Evolutionary conservation across 37 sponge, comb jelly and placozoan genomes (phyloP), one percentile per base, ranked within the genome.

Genomic region (Petrosia ficiformis): DNA sequence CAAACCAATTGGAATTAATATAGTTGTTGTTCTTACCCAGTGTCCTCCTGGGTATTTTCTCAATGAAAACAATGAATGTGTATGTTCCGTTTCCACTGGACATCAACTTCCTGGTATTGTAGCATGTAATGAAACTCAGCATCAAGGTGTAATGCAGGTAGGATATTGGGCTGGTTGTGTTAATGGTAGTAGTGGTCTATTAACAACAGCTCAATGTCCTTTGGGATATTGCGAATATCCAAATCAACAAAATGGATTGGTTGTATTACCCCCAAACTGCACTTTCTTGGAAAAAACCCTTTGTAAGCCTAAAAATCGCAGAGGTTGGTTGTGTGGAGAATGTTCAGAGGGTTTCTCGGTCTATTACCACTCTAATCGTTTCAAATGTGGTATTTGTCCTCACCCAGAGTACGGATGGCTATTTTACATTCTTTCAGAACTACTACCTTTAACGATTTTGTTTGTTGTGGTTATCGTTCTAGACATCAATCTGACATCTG

Each of bases 111-210:
- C 3, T 24, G 80, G 80, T 2, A 72, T 81, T 21, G 39, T 44
- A 11, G 34, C 29, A 11, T 81, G 84, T 19, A 33, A 76, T 38
- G 48, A 39, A 3, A 39, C 33, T n/a, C 41, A 3, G 10, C 57
- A 31, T 42, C 24, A 56, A 59, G 84, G 59, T 1, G 10, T 63
- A 37, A 24, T 83, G 36, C 36, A 35, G 32, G 38, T 40, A 35
- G 84, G 84, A 63, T 83, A 71, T 68, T 83, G 84, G 84, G 84
- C 76, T 40, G 84, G 84, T 1, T 83, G 69, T 65, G 30, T 65
- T 2, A 37, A 29, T 11, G 25, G 24, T 48, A 57, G 57, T 2
- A 42, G 24, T 42, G 28, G 2, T 26, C 3, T 3, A 8, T 24
- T 79, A 24, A 24, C 59, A 1, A 79, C 80, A 2, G 63, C 58